Conservation (phyloP, 2,888 invertebrate genomes). For the Tenthredo mesomela region DNA sequence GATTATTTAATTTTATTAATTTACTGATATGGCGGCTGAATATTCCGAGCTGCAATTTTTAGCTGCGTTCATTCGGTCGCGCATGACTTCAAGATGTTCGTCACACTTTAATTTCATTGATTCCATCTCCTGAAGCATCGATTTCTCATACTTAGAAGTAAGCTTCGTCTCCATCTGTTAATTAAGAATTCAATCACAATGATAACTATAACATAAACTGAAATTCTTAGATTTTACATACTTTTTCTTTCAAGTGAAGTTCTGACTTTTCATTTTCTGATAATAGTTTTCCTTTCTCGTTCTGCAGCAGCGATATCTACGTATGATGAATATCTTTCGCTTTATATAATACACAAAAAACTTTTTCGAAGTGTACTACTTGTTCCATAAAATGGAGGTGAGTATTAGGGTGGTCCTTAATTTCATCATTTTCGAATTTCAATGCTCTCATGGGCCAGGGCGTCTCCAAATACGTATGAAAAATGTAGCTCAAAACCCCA, state of each 20-base stretch:
- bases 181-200: constrained; percentile 6
- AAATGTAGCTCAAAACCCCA: too few species aligned
- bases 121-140: constrained; percentile 56
- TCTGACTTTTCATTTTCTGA: constrained; percentile 56
- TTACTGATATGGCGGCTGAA: constrained; percentile 58
- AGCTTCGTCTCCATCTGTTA: constrained; percentile 56
- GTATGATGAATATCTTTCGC: not conserved
- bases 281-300: constrained; percentile 60
- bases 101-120: constrained; percentile 55
- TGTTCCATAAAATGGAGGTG: not conserved
- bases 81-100: constrained; percentile 50
- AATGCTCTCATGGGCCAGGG: too few species aligned
- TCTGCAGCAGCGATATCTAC: constrained; percentile 59
- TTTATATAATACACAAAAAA: not conserved
- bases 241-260: constrained; percentile 52
- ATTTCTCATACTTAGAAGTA: constrained; percentile 56
- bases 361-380: not conserved
- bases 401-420: too few species aligned
- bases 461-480: too few species aligned
- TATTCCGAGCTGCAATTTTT: constrained; percentile 57
- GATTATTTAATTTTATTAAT: not conserved
- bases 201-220: not conserved
- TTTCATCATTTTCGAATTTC: too few species aligned
- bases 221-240: constrained; percentile 37
- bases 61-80: constrained; percentile 53